Conservation (phyloP, 1,140 invertebrate species). For the Ctenoplectra terminalis region DNA sequence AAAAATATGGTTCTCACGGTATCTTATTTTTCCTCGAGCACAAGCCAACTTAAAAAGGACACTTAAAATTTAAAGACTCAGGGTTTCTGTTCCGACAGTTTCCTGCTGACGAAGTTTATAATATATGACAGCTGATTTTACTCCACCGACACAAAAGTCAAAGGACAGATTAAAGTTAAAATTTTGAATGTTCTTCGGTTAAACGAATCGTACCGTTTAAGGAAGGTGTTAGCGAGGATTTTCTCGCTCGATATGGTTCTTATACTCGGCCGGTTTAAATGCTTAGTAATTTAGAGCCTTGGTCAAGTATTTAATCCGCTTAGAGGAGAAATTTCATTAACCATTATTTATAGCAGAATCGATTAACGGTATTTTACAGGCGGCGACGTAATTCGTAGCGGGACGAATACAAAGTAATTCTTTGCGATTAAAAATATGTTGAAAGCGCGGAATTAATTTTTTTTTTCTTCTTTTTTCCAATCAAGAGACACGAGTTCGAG, state of each 20-base stretch:
- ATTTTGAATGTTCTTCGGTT: not conserved
- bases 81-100: not conserved
- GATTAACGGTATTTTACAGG: not conserved
- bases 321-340: not conserved
- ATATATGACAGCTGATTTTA: not conserved
- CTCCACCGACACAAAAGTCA: not conserved
- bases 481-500: not conserved
- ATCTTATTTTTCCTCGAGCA: not conserved
- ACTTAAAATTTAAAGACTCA: not conserved
- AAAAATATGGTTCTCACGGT: not conserved
- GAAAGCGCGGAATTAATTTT: not conserved
- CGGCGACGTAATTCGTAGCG: not conserved
- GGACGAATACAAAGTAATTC: not conserved
- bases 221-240: not conserved
- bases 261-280: constrained; percentile 2
- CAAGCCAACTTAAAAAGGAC: not conserved
- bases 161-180: not conserved
- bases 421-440: not conserved
- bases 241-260: constrained; percentile 4
- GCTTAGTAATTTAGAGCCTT: not conserved
- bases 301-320: constrained; percentile 8
- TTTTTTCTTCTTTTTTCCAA: not conserved
- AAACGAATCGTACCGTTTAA: not conserved
- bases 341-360: not conserved
- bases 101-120: no score